A percentile compares a stretch with the other conserved stretches of the same genome.
Evolutionary conservation across 2,888 invertebrate species (phyloP).

Genomic region (Drosophila planitibia): DNA sequence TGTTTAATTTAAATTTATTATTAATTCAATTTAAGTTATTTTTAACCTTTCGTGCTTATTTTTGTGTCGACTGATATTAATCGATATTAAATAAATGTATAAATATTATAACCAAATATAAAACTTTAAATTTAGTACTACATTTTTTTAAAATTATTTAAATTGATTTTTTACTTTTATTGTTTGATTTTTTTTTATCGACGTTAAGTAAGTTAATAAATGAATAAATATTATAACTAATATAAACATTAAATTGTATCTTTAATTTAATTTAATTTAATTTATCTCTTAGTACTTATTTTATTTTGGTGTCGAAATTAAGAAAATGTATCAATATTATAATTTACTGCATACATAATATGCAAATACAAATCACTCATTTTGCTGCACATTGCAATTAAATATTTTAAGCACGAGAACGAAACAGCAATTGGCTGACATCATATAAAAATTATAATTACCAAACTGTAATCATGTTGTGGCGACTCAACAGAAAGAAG

Average conservation of each 20-base stretch:
- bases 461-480: conserved; percentile 40
- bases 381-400: conserved; percentile 14
- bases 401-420: conserved; percentile 12
- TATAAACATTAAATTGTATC: not conserved
- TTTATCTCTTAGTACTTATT: not conserved
- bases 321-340: not conserved
- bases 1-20: not conserved
- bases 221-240: not conserved
- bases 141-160: no score
- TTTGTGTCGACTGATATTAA: not conserved
- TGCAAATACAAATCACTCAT: conserved; percentile 6
- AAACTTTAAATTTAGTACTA: not conserved
- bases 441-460: conserved; percentile 31
- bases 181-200: not conserved
- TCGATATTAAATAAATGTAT: no score
- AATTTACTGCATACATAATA: not conserved
- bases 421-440: conserved; percentile 22
- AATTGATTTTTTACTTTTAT: not conserved
- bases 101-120: no score
- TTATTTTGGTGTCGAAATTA: not conserved
- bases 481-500: conserved; percentile 3
- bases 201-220: not conserved
- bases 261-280: not conserved
- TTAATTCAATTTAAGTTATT: not conserved
- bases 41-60: not conserved